Evolutionary conservation across 2,797 vertebrate genomes (phyloP).

Genomic region (Pagetopsis macropterus): DNA sequence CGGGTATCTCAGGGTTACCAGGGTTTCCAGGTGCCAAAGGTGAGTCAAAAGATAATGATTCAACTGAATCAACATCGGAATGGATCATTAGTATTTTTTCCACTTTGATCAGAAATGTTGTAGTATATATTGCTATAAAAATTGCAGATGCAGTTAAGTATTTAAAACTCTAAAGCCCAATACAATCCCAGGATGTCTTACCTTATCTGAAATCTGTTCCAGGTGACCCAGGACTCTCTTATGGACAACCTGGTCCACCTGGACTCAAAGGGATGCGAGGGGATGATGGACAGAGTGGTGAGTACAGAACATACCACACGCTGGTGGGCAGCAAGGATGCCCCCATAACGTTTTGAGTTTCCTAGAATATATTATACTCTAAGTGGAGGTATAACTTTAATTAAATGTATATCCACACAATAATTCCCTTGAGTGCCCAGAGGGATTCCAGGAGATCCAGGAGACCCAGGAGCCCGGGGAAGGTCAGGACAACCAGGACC

Average conservation of each 20-base stretch:
- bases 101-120: neutral
- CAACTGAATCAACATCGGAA: neutral
- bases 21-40: conserved; percentile 70
- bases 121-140: neutral
- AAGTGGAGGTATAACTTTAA: neutral
- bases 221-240: conserved; percentile 64
- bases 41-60: conserved; percentile 38
- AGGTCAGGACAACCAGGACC: conserved; percentile 52
- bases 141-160: neutral
- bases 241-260: conserved; percentile 56
- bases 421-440: conserved; percentile 25
- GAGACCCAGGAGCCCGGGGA: conserved; percentile 60
- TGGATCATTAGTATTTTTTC: neutral
- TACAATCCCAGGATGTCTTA: neutral
- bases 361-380: neutral
- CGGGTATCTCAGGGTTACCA: conserved; percentile 46
- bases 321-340: too few species aligned
- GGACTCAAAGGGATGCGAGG: conserved; percentile 69
- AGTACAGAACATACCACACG: conserved; percentile 16
- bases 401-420: conserved; percentile 1
- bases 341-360: neutral
- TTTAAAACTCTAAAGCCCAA: neutral
- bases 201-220: conserved; percentile 26
- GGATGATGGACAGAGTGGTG: conserved; percentile 43
- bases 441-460: conserved; percentile 59